Base-by-base conservation (phyloP, 1,140 invertebrate genomes). In the Drosophila sp. region DNA sequence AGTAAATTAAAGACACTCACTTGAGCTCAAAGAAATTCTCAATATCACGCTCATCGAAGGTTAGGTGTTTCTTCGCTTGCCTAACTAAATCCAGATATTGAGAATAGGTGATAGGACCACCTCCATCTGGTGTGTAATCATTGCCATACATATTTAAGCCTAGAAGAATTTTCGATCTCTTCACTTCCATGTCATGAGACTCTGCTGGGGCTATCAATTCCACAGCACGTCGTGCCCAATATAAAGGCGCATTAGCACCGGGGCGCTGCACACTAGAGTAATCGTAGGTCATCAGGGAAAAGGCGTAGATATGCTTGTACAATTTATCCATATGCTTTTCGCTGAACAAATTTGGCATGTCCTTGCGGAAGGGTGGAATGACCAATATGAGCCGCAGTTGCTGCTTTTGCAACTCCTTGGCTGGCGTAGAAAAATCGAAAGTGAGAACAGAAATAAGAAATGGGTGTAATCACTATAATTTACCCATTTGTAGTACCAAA, bases 251-350 rank as follows among this genome's bases (percentile, higher is more conserved):
- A 93, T 98, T 99, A 3, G 98, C 97, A 65, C 95, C 97, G 72
- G 97, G 96, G 80, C 95, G 94, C 90, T 96, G 95, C 8, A 96
- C 93, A 92, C 92, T 96, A 29, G 97, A 98, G 92, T 95, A 99
- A 92, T 99, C 98, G 92, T 99, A 99, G 1, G 97, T 98, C 97
- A 98, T 98, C 1, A 99, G 93, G 44, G 97, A 98, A 91, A 99
- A 98, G 60, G 95, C 96, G 85, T 96, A 95, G 1, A 99, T 94
- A 92, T 96, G 93, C 32, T 95, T 94, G 77, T 95, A 95, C 10
- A 99, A 93, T 47, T 94, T 93, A 79, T 96, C 95, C 92, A 98
- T 97, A 76, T 98, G 94, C 67, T 96, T 93, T 69, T 95, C 93
- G 29, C 93, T 93, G 93, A 99, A 97, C 83, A 97, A 94, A 78